Conservation (phyloP, 2,797 vertebrate species). For the Rachycentron canadum region DNA sequence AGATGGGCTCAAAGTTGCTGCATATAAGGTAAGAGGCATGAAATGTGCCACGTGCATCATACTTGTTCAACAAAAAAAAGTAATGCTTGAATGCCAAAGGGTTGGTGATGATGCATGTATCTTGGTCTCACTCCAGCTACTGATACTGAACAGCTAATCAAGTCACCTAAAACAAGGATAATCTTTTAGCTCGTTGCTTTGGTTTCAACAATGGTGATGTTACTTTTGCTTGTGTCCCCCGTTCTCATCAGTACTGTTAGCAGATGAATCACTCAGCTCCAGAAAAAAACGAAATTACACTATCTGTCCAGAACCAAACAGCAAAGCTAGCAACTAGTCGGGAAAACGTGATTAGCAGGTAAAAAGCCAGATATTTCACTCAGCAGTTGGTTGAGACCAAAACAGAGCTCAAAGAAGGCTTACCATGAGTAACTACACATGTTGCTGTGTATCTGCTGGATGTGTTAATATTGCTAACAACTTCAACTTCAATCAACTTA, state of each 20-base stretch:
- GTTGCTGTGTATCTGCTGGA: neutral
- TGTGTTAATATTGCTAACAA: neutral
- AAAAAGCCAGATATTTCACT: neutral
- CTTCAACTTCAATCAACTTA: neutral
- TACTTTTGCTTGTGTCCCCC: neutral
- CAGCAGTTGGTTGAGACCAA: neutral
- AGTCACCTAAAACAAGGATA: neutral
- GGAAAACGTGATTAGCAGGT: neutral
- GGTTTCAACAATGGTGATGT: neutral
- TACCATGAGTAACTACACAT: neutral
- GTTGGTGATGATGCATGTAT: neutral
- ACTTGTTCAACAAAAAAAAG: slow-evolving; percentile 16
- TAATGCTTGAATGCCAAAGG: neutral
- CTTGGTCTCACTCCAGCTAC: slow-evolving; percentile 23
- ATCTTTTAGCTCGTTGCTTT: neutral
- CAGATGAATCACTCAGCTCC: neutral
- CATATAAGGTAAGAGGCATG: slow-evolving; percentile 22
- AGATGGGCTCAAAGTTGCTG: slow-evolving; percentile 42
- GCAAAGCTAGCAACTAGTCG: neutral
- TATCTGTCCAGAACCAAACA: neutral
- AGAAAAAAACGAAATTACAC: neutral
- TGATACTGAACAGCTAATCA: slow-evolving; percentile 11
- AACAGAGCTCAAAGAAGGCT: neutral
- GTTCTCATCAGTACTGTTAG: neutral
- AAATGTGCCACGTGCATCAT: slow-evolving; percentile 37